Percentiles rank a stretch among this genome's conserved stretches.
These are phyloP conservation scores for Subacronicta megacephala DNA, from an alignment of 2,888 invertebrate species.

Conservation along the genomic window DNA sequence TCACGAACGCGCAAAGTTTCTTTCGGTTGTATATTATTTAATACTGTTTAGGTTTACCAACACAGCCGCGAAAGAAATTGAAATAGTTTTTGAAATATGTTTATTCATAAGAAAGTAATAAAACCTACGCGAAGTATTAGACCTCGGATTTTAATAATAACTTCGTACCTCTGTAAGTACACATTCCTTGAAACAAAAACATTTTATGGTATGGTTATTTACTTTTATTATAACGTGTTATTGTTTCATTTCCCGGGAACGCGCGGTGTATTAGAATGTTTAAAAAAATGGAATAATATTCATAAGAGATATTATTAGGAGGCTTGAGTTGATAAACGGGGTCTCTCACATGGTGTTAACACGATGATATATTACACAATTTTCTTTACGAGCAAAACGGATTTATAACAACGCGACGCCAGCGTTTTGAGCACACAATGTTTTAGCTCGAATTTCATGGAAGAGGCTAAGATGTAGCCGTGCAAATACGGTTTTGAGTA, in stretches of 20 bases:
- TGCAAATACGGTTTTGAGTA: constrained; percentile 39
- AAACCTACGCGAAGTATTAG: not conserved
- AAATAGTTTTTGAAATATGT: constrained; percentile 15
- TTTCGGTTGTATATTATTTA: constrained; percentile 14
- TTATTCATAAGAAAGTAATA: constrained; percentile 7
- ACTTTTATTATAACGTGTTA: constrained; percentile 26
- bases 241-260: constrained; percentile 43
- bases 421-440: constrained; percentile 69
- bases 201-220: constrained; percentile 23
- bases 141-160: constrained; percentile 10
- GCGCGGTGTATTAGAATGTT: constrained; percentile 43
- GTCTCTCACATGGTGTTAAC: constrained; percentile 79
- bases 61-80: constrained; percentile 14
- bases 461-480: constrained; percentile 31
- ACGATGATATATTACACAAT: constrained; percentile 85
- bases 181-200: constrained; percentile 12
- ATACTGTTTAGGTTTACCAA: constrained; percentile 15
- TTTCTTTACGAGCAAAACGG: constrained; percentile 83
- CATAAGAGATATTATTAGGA: constrained; percentile 75
- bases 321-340: constrained; percentile 82
- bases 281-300: constrained; percentile 60
- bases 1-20: constrained; percentile 8
- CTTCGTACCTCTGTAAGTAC: constrained; percentile 12
- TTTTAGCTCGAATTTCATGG: constrained; percentile 53
- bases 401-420: constrained; percentile 75